Percentiles rank a stretch among this genome's conserved stretches.
Conservation (phyloP, 2,113 vertebrate species). For the Plestiodon gilberti region DNA sequence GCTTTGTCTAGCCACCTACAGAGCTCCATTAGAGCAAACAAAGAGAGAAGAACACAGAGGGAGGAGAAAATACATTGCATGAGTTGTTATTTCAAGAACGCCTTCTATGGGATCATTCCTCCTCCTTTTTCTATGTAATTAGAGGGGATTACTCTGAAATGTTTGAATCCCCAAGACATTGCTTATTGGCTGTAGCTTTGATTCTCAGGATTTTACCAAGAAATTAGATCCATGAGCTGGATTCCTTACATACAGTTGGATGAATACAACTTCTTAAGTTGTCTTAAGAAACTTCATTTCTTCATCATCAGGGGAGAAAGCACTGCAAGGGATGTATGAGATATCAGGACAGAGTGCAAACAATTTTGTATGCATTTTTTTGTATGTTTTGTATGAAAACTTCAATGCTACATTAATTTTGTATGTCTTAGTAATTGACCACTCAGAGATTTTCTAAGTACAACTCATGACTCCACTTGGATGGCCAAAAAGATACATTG, state of each 20-base stretch:
- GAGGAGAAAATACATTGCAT: neutral
- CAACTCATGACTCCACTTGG: too few relatives aligned
- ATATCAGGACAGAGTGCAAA: neutral
- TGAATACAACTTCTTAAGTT: neutral
- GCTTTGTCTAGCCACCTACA: neutral
- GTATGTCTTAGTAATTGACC: neutral
- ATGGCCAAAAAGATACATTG: neutral
- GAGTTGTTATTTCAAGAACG: neutral
- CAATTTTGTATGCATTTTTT: too few relatives aligned
- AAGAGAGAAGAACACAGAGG: neutral
- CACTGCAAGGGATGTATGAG: neutral
- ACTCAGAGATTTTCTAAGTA: neutral
- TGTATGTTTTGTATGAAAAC: too few relatives aligned
- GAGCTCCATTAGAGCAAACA: neutral
- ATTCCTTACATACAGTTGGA: neutral
- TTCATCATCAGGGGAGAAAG: too few relatives aligned
- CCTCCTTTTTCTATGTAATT: neutral
- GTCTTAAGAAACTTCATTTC: too few relatives aligned
- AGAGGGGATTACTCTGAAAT: neutral
- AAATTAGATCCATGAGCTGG: neutral
- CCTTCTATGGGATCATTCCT: neutral
- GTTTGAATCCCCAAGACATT: neutral
- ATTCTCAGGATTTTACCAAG: neutral
- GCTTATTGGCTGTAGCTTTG: neutral
- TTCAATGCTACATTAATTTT: too few relatives aligned